A percentile compares a stretch with the other conserved stretches of the same genome.
These are phyloP conservation scores for Urocyon cinereoargenteus DNA, from an alignment of 2,797 vertebrate genomes.

Conservation along the genomic window DNA sequence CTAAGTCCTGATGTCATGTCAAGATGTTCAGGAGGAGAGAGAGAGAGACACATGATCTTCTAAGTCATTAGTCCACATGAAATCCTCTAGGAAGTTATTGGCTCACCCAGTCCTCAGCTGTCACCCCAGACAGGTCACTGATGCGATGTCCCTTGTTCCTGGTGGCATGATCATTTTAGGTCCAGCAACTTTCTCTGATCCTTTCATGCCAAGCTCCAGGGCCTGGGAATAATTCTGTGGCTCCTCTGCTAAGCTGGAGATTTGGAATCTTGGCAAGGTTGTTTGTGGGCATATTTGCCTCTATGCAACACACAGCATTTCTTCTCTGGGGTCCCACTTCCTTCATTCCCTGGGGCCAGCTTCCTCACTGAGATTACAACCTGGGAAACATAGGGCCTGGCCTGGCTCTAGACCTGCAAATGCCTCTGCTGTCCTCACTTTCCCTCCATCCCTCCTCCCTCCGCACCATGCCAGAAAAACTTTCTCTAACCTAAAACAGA, in stretches of 20 bases:
- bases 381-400: neutral
- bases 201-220: neutral
- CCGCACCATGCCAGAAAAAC: slow-evolving; percentile 22
- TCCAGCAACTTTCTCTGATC: neutral
- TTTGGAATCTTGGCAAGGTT: neutral
- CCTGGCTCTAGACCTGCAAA: neutral
- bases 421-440: neutral
- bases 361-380: neutral
- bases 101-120: neutral
- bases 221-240: neutral
- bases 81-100: neutral
- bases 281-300: neutral
- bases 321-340: neutral
- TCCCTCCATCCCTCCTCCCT: neutral
- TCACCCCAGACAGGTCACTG: neutral
- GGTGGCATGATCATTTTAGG: neutral
- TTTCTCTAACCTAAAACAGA: slow-evolving; percentile 65
- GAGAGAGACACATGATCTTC: neutral
- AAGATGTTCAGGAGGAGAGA: neutral
- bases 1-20: neutral
- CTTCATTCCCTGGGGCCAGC: neutral
- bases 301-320: neutral
- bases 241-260: neutral
- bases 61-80: no score
- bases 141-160: neutral